Evolutionary conservation across 2,797 vertebrate genomes (phyloP), one percentile per base, ranked within the genome.

Genomic region (Anguilla marmorata): DNA sequence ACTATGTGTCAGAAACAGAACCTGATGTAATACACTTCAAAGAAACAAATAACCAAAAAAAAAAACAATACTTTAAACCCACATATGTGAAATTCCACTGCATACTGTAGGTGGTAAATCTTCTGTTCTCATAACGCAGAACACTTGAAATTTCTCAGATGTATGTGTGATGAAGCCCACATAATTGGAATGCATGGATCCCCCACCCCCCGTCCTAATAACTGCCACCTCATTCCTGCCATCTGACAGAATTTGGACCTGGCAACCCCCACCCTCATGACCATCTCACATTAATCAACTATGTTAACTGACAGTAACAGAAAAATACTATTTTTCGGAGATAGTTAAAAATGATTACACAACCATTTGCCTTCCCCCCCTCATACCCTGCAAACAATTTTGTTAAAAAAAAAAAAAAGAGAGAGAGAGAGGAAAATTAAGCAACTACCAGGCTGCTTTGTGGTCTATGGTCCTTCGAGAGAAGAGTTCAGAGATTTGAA

Each of bases 11-110:
- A 88, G 86, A 80, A 63, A 87, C 66, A 92, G 85, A 37, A 91
- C 89, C 87, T 88, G 90, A 91, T 50, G 87, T 72, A 90, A 89
- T 87, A 86, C 86, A 91, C 84, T 93, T 85, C 88, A 94, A 92
- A 95, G 86, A 94, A 91, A 93, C 14, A 87, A 89, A 69, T 88
- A 91, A 88, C 16, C 87, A 85, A 86, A 83, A 88, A 84, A n/a
- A 90, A 87, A 86, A 84, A 89, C 87, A 90, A 87, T 87, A 63
- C 58, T 85, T n/a, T n/a, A 63, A 60, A 69, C 72, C 16, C 74
- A 52, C 54, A 58, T 60, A 41, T 58, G 84, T 84, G 58, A 30
- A 60, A 54, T 85, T 87, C 69, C 52, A 86, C 88, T 82, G 63
- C 0, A 41, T 74, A 76, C 56, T 72, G 69, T 85, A 48, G 66